A percentile compares a stretch with the other conserved stretches of the same genome.
phyloP scores from a whole-genome alignment of 2,113 vertebrate genomes.

The Phoxinus phoxinus region DNA sequence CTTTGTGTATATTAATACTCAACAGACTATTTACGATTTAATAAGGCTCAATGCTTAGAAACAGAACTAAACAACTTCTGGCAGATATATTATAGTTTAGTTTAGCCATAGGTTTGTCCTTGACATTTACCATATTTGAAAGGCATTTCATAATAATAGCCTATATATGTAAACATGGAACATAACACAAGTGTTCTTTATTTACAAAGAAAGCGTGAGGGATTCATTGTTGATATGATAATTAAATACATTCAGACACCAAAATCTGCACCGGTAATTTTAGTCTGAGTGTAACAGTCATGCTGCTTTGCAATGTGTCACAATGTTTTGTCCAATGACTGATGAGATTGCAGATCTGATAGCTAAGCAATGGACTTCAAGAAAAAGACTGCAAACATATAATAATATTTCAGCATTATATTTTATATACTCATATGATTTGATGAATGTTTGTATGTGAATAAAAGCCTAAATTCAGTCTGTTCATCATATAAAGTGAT shows the following conservation, averaged over 20 bases:
- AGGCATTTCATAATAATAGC: slow-evolving; percentile 16
- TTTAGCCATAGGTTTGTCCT: slow-evolving; percentile 6
- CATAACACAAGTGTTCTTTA: background rate
- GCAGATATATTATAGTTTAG: background rate
- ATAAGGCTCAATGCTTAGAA: background rate
- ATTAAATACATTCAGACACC: slow-evolving; percentile 23
- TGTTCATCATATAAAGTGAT: too few relatives aligned
- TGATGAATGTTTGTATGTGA: too few relatives aligned
- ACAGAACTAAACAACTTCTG: background rate
- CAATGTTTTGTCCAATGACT: slow-evolving; percentile 10
- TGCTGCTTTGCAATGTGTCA: slow-evolving; percentile 42
- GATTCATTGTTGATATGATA: slow-evolving; percentile 13
- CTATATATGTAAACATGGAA: background rate
- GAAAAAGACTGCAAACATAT: background rate
- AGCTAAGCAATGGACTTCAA: background rate
- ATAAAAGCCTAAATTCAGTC: too few relatives aligned
- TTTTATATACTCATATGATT: background rate
- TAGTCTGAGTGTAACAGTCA: slow-evolving; percentile 15
- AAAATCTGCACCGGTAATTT: slow-evolving; percentile 7
- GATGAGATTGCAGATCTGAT: background rate
- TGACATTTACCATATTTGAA: background rate
- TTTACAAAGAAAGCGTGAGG: background rate
- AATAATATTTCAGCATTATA: background rate
- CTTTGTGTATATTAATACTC: background rate
- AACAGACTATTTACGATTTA: background rate